Conservation (phyloP, 2,888 invertebrate species). For the Antheraea yamamai region DNA sequence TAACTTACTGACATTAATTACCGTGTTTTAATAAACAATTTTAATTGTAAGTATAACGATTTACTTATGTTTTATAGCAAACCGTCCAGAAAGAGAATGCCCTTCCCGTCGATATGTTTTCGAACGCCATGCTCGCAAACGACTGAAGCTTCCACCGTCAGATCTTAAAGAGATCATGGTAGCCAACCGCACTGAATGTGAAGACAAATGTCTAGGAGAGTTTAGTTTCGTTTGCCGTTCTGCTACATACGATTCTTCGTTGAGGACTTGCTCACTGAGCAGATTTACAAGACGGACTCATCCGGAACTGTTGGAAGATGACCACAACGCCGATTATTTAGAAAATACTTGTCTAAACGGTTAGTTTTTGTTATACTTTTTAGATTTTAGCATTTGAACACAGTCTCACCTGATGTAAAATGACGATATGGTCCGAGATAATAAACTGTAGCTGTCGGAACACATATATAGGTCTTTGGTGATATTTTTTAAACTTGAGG, state of each 20-base stretch:
- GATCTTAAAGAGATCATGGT: slow-evolving; percentile 93
- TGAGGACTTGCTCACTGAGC: slow-evolving; percentile 90
- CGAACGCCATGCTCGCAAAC: slow-evolving; percentile 92
- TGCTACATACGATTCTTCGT: slow-evolving; percentile 90
- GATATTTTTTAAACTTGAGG: too few relatives aligned
- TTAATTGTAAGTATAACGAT: neutral
- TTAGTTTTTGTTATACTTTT: slow-evolving; percentile 51
- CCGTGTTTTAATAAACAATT: neutral
- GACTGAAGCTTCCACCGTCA: slow-evolving; percentile 89
- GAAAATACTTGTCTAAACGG: slow-evolving; percentile 95
- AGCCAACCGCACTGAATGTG: slow-evolving; percentile 93
- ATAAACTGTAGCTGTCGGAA: too few relatives aligned
- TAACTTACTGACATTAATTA: neutral
- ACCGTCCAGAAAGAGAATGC: slow-evolving; percentile 93
- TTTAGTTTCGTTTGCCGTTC: slow-evolving; percentile 94
- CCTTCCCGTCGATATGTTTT: slow-evolving; percentile 94
- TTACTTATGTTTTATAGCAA: slow-evolving; percentile 71
- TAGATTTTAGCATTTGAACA: too few relatives aligned
- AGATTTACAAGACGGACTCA: slow-evolving; percentile 92
- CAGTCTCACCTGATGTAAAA: too few relatives aligned
- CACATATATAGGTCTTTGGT: too few relatives aligned
- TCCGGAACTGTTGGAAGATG: slow-evolving; percentile 91
- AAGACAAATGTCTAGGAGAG: slow-evolving; percentile 94
- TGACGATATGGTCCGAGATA: too few relatives aligned
- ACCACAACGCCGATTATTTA: slow-evolving; percentile 93